Evolutionary conservation across 2,888 invertebrate species (phyloP).

Genomic region (Siphonodentalium dalli): DNA sequence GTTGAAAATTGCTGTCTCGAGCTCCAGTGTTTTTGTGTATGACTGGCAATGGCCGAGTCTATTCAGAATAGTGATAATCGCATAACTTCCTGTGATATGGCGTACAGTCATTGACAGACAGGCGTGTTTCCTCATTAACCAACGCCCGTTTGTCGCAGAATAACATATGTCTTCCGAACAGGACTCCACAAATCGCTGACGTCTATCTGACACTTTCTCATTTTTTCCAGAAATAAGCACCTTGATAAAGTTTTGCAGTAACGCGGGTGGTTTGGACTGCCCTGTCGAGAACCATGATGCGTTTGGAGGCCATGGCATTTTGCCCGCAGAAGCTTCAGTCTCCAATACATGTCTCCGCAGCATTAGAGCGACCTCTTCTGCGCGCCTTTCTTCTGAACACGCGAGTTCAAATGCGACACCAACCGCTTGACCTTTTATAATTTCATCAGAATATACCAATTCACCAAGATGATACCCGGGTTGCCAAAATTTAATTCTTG

Average conservation of each 20-base stretch:
- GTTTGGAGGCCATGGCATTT: constrained; percentile 13
- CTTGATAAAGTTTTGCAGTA: neutral
- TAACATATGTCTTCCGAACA: constrained; percentile 12
- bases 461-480: constrained; percentile 4
- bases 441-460: constrained; percentile 8
- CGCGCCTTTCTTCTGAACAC: constrained; percentile 5
- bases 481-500: constrained; percentile 8
- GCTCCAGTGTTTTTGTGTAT: constrained; percentile 7
- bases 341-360: neutral
- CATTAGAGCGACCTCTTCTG: constrained; percentile 11
- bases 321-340: neutral
- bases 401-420: constrained; percentile 10
- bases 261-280: neutral
- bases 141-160: constrained; percentile 6
- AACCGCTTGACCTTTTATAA: constrained; percentile 12
- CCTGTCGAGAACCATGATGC: neutral
- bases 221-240: constrained; percentile 2
- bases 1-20: constrained; percentile 16
- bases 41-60: constrained; percentile 10
- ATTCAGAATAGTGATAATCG: constrained; percentile 12
- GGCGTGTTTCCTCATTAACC: constrained; percentile 11
- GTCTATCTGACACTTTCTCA: neutral
- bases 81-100: constrained; percentile 11
- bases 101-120: constrained; percentile 4
- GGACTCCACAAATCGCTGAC: constrained; percentile 1